Evolutionary conservation across 2,888 invertebrate genomes (phyloP).

Genomic region (Belgica antarctica): DNA sequence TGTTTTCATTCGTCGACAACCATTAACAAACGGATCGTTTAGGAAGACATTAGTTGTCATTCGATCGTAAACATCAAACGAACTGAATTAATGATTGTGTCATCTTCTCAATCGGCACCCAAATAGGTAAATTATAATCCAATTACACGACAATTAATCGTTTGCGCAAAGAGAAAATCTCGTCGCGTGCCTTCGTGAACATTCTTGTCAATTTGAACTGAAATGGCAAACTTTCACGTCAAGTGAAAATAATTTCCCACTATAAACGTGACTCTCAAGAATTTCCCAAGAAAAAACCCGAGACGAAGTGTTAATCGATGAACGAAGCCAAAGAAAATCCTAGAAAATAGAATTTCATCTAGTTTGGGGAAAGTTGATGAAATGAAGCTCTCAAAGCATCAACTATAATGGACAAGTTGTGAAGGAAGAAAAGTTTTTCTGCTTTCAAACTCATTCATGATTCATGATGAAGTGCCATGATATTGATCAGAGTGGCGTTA

Average conservation of each 20-base stretch:
- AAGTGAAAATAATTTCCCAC: neutral
- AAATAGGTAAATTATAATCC: conserved; percentile 32
- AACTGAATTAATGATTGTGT: conserved; percentile 38
- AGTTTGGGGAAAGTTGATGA: conserved; percentile 14
- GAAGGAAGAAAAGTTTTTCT: neutral
- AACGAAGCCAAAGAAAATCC: conserved; percentile 5
- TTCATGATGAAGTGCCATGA: neutral
- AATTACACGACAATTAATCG: conserved; percentile 40
- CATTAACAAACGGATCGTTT: neutral
- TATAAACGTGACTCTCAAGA: conserved; percentile 2
- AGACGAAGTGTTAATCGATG: conserved; percentile 8
- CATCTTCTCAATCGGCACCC: conserved; percentile 18
- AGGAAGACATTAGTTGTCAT: neutral
- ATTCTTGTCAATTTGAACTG: neutral
- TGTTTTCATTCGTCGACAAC: neutral
- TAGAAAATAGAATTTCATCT: neutral
- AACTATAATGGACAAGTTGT: neutral
- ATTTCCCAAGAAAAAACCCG: neutral
- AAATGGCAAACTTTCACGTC: neutral
- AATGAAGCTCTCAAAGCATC: neutral
- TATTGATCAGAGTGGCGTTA: neutral
- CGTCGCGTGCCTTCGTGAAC: neutral
- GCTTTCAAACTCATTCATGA: neutral
- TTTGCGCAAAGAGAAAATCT: neutral
- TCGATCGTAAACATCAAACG: neutral